These are phyloP conservation scores for Troilus luridus DNA, from an alignment of 2,888 invertebrate genomes.

Conservation along the genomic window DNA sequence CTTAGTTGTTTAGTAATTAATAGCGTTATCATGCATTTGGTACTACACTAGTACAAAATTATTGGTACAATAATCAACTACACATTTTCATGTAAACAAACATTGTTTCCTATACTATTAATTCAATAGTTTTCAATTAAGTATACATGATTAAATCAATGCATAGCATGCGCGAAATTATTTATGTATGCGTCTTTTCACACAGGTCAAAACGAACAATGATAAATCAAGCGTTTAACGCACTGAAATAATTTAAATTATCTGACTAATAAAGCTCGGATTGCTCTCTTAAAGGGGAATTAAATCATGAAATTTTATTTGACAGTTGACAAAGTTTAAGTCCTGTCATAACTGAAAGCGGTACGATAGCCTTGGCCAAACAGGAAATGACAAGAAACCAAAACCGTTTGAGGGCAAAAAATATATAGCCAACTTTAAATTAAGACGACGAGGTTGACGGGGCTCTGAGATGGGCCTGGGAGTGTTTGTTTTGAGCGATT, in stretches of 20 bases:
- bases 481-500: constrained; percentile 37
- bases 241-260: not conserved
- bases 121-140: too few species aligned
- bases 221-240: not conserved
- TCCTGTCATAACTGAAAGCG: not conserved
- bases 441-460: constrained; percentile 26
- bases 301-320: constrained; percentile 8
- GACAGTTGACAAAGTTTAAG: not conserved
- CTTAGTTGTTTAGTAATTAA: too few species aligned
- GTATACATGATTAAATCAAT: too few species aligned
- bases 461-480: not conserved
- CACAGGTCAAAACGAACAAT: not conserved
- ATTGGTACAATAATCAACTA: too few species aligned
- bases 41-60: too few species aligned
- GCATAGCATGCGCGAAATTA: too few species aligned
- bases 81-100: too few species aligned
- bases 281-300: not conserved
- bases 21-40: too few species aligned
- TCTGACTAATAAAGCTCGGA: not conserved
- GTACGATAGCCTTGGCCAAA: not conserved
- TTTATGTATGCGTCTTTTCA: too few species aligned
- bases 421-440: constrained; percentile 21
- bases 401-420: not conserved
- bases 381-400: not conserved
- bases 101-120: too few species aligned